A percentile compares a stretch with the other conserved stretches of the same genome.
phyloP scores from a whole-genome alignment of 2,888 invertebrate genomes.

The Ornithoptera priamus region DNA sequence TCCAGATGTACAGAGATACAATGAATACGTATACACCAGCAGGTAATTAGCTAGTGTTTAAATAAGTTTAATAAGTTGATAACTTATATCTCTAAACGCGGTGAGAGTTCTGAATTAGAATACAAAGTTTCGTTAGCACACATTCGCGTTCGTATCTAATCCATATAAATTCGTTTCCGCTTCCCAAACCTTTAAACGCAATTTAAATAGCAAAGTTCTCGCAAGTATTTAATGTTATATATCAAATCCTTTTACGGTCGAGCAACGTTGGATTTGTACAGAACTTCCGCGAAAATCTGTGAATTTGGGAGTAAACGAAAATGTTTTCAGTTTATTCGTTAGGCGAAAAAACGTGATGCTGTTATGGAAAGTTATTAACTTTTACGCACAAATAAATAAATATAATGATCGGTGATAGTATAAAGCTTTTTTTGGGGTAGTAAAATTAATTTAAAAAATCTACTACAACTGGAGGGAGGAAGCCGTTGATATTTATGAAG shows the following conservation, averaged over 20 bases:
- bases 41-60: too few relatives aligned
- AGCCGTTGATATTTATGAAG: too few relatives aligned
- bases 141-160: neutral
- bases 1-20: too few relatives aligned
- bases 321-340: neutral
- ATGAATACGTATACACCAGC: too few relatives aligned
- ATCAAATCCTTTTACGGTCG: conserved; percentile 19
- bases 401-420: too few relatives aligned
- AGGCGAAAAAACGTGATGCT: neutral
- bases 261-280: neutral
- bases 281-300: conserved; percentile 6
- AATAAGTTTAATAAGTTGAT: too few relatives aligned
- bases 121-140: neutral
- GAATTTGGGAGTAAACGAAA: neutral
- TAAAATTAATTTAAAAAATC: too few relatives aligned
- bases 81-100: too few relatives aligned
- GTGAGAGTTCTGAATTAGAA: neutral
- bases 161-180: neutral
- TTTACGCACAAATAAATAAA: too few relatives aligned
- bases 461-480: too few relatives aligned
- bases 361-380: neutral
- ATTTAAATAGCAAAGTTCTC: conserved; percentile 4
- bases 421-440: too few relatives aligned
- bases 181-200: conserved; percentile 28
- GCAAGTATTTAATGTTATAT: conserved; percentile 23